Conservation (phyloP, 2,797 vertebrate genomes). For the Emydoidea blandingii region DNA sequence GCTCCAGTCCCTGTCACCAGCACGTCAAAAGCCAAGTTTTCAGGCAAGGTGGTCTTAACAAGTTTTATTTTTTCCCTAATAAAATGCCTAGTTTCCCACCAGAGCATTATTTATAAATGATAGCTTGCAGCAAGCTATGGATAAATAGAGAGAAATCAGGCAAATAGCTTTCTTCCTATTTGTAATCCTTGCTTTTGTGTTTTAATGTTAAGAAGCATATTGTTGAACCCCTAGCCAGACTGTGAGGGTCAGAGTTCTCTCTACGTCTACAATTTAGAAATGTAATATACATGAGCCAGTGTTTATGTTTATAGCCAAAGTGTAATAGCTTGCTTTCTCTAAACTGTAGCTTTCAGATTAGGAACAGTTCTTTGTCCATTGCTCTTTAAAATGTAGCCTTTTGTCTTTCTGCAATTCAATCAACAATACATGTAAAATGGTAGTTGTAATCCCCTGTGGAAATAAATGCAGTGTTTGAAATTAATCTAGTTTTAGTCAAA, state of each 20-base stretch:
- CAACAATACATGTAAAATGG: not conserved
- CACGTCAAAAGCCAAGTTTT: slow-evolving; percentile 83
- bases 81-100: slow-evolving; percentile 74
- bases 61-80: slow-evolving; percentile 68
- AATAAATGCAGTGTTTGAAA: not conserved
- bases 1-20: slow-evolving; percentile 82
- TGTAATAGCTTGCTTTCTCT: not conserved
- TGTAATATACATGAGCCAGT: not conserved
- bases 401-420: not conserved
- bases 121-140: slow-evolving; percentile 80
- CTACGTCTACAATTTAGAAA: slow-evolving; percentile 41
- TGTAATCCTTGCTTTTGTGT: slow-evolving; percentile 45
- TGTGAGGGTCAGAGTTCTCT: slow-evolving; percentile 59
- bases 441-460: not conserved
- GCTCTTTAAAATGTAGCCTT: not conserved
- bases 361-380: not conserved
- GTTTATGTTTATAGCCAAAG: not conserved
- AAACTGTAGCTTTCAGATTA: not conserved
- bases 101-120: slow-evolving; percentile 84
- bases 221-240: slow-evolving; percentile 55
- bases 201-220: slow-evolving; percentile 73
- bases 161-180: slow-evolving; percentile 63
- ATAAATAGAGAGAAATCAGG: slow-evolving; percentile 66
- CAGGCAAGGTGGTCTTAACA: slow-evolving; percentile 81
- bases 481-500: fast-evolving